Base-by-base conservation (phyloP, 2,797 vertebrate species). In the Macrochelys suwanniensis region DNA sequence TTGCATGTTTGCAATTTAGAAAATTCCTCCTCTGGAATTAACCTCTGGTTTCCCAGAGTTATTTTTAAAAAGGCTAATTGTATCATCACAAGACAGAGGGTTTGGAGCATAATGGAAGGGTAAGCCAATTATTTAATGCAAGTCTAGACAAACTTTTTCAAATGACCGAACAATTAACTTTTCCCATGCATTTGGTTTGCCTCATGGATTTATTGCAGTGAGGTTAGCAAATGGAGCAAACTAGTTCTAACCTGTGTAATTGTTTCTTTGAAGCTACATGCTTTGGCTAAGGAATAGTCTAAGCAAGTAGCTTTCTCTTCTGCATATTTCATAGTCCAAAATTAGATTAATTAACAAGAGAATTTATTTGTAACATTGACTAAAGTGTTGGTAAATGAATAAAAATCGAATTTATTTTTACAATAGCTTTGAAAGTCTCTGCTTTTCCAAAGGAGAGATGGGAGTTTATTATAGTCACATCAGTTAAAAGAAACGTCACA, bases 171-270 rank as follows among this genome's bases (percentile, higher is more conserved):
- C 90, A 92, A 94, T 89, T 97, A 94, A 82, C 78, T 85, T 92
- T 95, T 94, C 94, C 77, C 96, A 95, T 74, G 71, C 71, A 76
- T 94, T 89, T 79, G 56, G 84, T 45, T 89, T 84, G 61, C 37
- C 45, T 7, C 53, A 28, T 47, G 88, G 57, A 83, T 96, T 93
- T 90, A 88, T 19, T 78, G 47, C 80, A 50, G 61, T 91, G 79
- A 91, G 56, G 45, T 51, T 47, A 84, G 68, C 0, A 2, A 68
- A 59, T 76, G 31, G 74, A 90, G 61, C 84, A 54, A 15, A 1
- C 28, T 23, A 3, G 11, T 49, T 80, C 71, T 31, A 57, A 80
- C 57, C 82, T 1, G 0, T 88, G 77, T 21, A 33, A 54, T 56
- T 19, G 33, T 49, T 90, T 91, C 37, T 56, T 54, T 31, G 65